Base-by-base conservation (phyloP, 1,140 invertebrate genomes). In the Apocrypta bakeri region DNA sequence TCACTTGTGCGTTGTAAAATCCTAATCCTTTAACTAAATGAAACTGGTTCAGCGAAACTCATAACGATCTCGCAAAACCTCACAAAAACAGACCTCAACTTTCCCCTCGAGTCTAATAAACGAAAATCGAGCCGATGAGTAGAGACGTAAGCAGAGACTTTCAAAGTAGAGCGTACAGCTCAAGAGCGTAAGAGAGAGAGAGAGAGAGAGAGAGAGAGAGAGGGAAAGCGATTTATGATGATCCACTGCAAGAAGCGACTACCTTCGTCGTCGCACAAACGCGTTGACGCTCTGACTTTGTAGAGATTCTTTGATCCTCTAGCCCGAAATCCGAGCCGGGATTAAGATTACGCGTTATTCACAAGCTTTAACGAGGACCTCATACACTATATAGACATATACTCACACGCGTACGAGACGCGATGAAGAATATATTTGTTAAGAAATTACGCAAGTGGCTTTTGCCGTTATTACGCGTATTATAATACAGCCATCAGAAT, bases 201-300 rank as follows among this genome's bases (percentile, higher is more conserved):
- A 37, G 33, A 2, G 33, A 37, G 33, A 37, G 33, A 37, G 33
- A 37, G 33, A 37, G 33, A 37, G 33, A 37, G 33, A 37, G 37
- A 12, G 25, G n/a, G n/a, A n/a, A n/a, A n/a, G 27, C 80, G 81
- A 71, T 77, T 82, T 82, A 82, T 78, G 75, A 42, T 63, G 66
- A 81, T 76, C 40, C 63, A 29, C 33, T 24, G 11, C 48, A 64
- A 64, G 63, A 66, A 66, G 63, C 25, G 72, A 4, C 56, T 21
- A 21, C n/a, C 27, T 31, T 25, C 29, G 63, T 68, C 63, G 61
- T 48, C 17, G 7, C 25, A 14, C 25, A 8, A 0, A 29, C 63
- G 64, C 24, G 12, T 11, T 29, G 25, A 17, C 64, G 24, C 24
- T 24, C n/a, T 64, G 75, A 82, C 68, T 82, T 82, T 82, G 74